Conservation (phyloP, 1,140 invertebrate genomes). For the Micrasema longulum region DNA sequence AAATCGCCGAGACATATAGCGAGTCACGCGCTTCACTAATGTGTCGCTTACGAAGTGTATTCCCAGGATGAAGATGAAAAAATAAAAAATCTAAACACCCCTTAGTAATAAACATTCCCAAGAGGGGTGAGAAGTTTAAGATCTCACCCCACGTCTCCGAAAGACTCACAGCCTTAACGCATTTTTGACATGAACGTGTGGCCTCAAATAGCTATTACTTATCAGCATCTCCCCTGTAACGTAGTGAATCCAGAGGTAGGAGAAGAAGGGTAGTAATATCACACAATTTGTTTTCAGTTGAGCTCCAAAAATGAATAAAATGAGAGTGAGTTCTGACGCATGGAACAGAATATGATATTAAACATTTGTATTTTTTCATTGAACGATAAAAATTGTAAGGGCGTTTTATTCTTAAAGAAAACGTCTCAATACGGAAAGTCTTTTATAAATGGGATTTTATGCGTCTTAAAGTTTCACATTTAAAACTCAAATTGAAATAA, state of each 20-base stretch:
- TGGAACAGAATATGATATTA: constrained; percentile 5
- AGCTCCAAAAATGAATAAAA: constrained; percentile 27
- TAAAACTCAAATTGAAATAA: background rate
- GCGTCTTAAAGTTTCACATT: background rate
- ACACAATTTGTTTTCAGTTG: constrained; percentile 31
- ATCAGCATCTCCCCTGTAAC: constrained; percentile 8
- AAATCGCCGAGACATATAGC: background rate
- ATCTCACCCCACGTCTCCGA: constrained; percentile 10
- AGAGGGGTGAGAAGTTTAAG: constrained; percentile 16
- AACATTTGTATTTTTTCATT: constrained; percentile 3
- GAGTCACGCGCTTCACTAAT: constrained; percentile 29
- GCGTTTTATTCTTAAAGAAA: background rate
- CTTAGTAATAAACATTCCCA: constrained; percentile 26
- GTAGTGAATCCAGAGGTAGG: background rate
- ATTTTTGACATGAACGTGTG: constrained; percentile 46
- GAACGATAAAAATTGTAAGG: background rate
- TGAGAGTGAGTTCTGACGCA: constrained; percentile 28
- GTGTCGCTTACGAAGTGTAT: constrained; percentile 21
- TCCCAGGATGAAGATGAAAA: constrained; percentile 31
- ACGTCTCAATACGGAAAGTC: background rate
- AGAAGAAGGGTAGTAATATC: constrained; percentile 10
- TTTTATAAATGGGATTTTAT: background rate
- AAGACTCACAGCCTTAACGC: constrained; percentile 12
- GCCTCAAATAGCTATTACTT: constrained; percentile 45
- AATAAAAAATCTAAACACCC: constrained; percentile 13